phyloP scores from a whole-genome alignment of 2,888 invertebrate species.

The Melipona bicolor region DNA sequence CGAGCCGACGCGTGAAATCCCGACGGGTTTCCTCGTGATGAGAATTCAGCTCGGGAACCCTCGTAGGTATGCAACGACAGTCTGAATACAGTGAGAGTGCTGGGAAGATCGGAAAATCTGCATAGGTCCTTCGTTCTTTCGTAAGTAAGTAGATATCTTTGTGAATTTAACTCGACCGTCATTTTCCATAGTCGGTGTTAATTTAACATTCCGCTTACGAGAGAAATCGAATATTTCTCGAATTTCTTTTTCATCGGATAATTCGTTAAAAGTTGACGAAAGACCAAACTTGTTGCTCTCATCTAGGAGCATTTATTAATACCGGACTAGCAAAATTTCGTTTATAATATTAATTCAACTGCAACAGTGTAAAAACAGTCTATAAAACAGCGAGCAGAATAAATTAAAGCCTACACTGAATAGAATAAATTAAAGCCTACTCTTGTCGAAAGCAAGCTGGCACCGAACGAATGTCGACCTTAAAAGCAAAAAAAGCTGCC shows the following conservation, averaged over 20 bases:
- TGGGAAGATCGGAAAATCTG: constrained; percentile 34
- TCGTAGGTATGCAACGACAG: constrained; percentile 47
- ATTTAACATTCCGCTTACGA: neutral
- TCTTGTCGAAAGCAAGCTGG: constrained; percentile 29
- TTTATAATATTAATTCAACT: too few relatives aligned
- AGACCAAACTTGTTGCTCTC: too few relatives aligned
- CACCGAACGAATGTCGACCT: constrained; percentile 1
- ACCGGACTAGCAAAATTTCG: too few relatives aligned
- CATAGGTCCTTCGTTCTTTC: constrained; percentile 21
- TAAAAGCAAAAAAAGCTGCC: neutral
- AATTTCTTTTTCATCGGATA: too few relatives aligned
- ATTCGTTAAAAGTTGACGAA: too few relatives aligned
- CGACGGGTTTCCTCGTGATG: constrained; percentile 67
- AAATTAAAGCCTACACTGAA: neutral
- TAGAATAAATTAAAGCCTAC: constrained; percentile 13
- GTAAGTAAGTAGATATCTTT: constrained; percentile 12
- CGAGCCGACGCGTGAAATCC: constrained; percentile 81
- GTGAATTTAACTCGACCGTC: neutral
- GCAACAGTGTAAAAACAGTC: too few relatives aligned
- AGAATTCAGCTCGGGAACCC: constrained; percentile 50
- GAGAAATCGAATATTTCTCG: neutral
- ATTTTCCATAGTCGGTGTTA: neutral
- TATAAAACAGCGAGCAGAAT: too few relatives aligned
- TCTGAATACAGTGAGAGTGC: constrained; percentile 23
- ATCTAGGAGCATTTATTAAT: too few relatives aligned